A percentile compares a stretch with the other conserved stretches of the same genome.
These are phyloP conservation scores for Syndactyla subalaris DNA, from an alignment of 2,797 vertebrate species.

Conservation along the genomic window DNA sequence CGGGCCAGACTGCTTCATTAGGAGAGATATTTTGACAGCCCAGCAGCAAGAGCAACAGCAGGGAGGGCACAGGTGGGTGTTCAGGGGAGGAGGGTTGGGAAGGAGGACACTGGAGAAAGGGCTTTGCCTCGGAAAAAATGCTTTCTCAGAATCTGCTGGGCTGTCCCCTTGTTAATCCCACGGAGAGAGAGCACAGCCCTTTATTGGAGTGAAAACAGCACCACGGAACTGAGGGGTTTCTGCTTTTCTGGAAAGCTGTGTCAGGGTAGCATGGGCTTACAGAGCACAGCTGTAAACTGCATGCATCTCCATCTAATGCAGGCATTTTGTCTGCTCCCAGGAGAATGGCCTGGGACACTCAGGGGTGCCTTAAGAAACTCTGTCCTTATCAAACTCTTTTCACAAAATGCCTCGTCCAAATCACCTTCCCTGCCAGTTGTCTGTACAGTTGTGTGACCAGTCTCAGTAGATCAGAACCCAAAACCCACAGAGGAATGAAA, in stretches of 20 bases:
- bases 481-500: neutral
- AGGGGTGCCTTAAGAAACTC: neutral
- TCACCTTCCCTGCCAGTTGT: too few species aligned
- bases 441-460: neutral
- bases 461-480: neutral
- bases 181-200: neutral
- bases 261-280: neutral
- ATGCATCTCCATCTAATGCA: accelerated
- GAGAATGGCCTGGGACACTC: neutral
- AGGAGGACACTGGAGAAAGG: neutral
- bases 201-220: neutral
- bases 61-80: neutral
- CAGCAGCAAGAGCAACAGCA: slow-evolving; percentile 5
- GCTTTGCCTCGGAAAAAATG: neutral
- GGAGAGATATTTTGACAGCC: slow-evolving; percentile 65
- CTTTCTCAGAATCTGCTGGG: neutral
- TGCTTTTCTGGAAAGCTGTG: neutral
- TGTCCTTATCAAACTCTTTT: neutral
- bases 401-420: neutral
- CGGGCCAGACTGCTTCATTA: slow-evolving; percentile 74
- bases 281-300: neutral
- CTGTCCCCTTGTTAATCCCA: neutral
- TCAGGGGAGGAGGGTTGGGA: neutral
- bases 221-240: neutral
- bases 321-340: neutral